Evolutionary conservation across 2,888 invertebrate species (phyloP), one percentile per base, ranked within the genome.

Genomic region (Aleiodes testaceus): DNA sequence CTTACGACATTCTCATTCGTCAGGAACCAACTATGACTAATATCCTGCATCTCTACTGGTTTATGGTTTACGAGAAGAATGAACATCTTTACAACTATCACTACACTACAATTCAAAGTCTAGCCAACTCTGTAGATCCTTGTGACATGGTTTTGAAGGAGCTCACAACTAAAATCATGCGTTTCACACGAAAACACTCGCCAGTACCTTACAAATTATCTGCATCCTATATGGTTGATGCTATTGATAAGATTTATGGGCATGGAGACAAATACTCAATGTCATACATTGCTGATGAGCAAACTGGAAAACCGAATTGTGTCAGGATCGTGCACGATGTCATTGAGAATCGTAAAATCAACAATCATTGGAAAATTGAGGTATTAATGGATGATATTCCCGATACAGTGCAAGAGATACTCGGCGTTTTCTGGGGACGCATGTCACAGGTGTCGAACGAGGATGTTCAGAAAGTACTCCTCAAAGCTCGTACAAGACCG

Each of bases 21-120:
- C 83, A 87, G 1, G 63, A 78, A 36, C 81, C 86, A 47, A 83
- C 87, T 2, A 78, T 86, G 69, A 80, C 84, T 1, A 81, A 84
- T 9, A 78, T 89, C 22, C 82, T 88, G 76, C 88, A 87, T 30
- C 77, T 89, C 2, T 87, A 88, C 74, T 88, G 88, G 87, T 80
- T 87, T 65, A 89, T 90, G 88, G 77, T 84, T 47, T 74, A 83
- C n/a, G 89, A 89, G 75, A 81, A 79, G 1, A 84, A 88, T 74
- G 80, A 87, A 42, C 88, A 89, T 75, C 78, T 90, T 3, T 89
- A 89, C 76, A 87, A 88, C 74, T 89, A 87, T 76, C 88, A 88
- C 78, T 86, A 89, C 74, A 88, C 88, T 0, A 88, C 87, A 0
- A 75, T 90, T 22, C 82, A 86, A 52, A 84, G 87, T 11, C 77